Evolutionary conservation across 2,888 invertebrate genomes (phyloP).

Genomic region (Tachystola acroxantha): DNA sequence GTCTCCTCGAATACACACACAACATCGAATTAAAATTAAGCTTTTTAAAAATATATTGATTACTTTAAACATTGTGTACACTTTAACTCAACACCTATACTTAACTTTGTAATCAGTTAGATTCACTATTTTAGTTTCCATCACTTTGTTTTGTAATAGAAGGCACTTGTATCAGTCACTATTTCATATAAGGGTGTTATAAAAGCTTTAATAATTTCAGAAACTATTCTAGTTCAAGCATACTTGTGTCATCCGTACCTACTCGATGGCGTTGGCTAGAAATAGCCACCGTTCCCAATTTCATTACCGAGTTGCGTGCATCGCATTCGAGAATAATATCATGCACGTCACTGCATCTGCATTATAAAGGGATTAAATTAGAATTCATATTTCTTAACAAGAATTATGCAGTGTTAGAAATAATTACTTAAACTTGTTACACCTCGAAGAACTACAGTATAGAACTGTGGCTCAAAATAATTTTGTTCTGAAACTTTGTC

Average conservation of each 20-base stretch:
- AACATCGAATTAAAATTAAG: constrained; percentile 16
- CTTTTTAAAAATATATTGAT: constrained; percentile 6
- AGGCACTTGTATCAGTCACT: no score
- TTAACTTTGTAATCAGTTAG: background rate
- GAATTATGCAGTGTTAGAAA: no score
- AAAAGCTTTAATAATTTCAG: constrained; percentile 20
- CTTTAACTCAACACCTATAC: background rate
- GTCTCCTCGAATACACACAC: constrained; percentile 24
- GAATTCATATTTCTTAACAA: no score
- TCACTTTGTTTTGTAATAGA: no score
- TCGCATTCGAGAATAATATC: constrained; percentile 9
- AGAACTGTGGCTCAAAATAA: no score
- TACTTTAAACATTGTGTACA: no score
- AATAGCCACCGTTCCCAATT: constrained; percentile 34
- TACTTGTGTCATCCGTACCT: constrained; percentile 30
- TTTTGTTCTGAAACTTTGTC: no score
- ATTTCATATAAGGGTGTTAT: no score
- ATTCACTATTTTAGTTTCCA: no score
- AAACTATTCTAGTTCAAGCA: constrained; percentile 24
- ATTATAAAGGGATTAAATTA: background rate
- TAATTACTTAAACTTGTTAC: no score
- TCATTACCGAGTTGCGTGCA: constrained; percentile 13
- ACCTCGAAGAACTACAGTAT: no score
- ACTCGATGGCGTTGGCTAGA: constrained; percentile 26
- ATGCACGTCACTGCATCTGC: constrained; percentile 3